phyloP scores from a whole-genome alignment of 2,888 invertebrate species.

The Macrosiphum euphorbiae region DNA sequence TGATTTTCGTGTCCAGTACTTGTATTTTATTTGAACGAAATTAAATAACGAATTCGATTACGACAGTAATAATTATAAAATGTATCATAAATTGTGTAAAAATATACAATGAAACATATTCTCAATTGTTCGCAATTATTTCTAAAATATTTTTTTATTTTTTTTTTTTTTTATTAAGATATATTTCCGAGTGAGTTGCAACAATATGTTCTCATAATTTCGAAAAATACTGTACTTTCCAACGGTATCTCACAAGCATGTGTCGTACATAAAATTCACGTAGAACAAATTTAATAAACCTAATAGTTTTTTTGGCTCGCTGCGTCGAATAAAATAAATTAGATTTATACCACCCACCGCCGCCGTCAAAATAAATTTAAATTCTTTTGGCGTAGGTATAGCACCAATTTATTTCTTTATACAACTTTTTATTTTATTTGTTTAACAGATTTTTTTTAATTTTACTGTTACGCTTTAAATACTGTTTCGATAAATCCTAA shows the following conservation, averaged over 20 bases:
- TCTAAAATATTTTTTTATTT: background rate
- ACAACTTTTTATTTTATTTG: background rate
- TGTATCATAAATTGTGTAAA: background rate
- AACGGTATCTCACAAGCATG: background rate
- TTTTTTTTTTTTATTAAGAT: background rate
- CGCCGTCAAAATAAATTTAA: background rate
- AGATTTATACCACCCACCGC: background rate
- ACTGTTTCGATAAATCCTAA: background rate
- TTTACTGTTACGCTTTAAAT: background rate
- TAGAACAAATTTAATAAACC: conserved; percentile 5
- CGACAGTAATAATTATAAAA: background rate
- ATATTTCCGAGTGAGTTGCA: background rate
- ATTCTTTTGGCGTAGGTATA: background rate
- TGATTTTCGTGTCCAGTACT: background rate
- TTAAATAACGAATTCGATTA: background rate
- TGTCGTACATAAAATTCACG: background rate
- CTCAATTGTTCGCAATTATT: background rate
- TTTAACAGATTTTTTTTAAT: background rate
- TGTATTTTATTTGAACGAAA: background rate
- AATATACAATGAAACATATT: background rate
- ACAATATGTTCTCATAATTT: background rate
- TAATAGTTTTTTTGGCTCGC: conserved; percentile 14
- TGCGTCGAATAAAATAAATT: conserved; percentile 3
- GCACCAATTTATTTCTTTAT: background rate
- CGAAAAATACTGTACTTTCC: background rate